Conservation (phyloP, 2,797 vertebrate species). For the Mallotus villosus region DNA sequence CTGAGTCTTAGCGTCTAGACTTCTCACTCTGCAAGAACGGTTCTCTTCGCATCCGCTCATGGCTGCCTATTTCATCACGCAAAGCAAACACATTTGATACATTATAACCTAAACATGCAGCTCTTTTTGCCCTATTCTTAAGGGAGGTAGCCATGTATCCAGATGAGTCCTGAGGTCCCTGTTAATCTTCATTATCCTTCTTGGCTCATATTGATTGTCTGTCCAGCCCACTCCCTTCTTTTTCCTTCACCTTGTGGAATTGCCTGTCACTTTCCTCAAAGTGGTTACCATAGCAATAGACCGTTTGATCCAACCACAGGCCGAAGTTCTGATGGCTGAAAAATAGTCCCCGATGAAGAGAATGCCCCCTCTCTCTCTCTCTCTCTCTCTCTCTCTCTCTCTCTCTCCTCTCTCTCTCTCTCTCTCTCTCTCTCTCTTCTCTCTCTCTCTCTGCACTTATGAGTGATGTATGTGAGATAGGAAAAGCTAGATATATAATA, state of each 20-base stretch:
- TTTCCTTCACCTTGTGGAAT: conserved; percentile 49
- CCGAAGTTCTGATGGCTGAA: conserved; percentile 45
- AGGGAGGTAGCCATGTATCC: not conserved
- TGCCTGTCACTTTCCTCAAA: conserved; percentile 37
- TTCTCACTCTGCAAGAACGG: no score
- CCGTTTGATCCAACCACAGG: conserved; percentile 51
- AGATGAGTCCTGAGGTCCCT: not conserved
- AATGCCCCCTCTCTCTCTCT: conserved; percentile 12
- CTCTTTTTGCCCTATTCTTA: not conserved
- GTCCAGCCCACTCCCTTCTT: not conserved
- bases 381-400: conserved; percentile 9
- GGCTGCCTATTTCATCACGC: not conserved
- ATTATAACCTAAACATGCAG: not conserved
- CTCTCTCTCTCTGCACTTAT: not conserved
- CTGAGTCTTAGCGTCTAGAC: conserved; percentile 1
- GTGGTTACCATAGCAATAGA: conserved; percentile 55
- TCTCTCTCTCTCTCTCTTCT: conserved; percentile 7
- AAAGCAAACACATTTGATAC: not conserved
- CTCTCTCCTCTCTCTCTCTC: conserved; percentile 13
- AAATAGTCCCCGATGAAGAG: conserved; percentile 42
- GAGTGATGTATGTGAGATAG: not conserved
- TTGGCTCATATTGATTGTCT: conserved; percentile 24
- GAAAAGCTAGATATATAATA: not conserved
- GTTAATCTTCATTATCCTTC: conserved; percentile 19
- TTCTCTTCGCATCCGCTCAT: not conserved